phyloP scores from a whole-genome alignment of 2,888 invertebrate species.

The Lamproptera curius region DNA sequence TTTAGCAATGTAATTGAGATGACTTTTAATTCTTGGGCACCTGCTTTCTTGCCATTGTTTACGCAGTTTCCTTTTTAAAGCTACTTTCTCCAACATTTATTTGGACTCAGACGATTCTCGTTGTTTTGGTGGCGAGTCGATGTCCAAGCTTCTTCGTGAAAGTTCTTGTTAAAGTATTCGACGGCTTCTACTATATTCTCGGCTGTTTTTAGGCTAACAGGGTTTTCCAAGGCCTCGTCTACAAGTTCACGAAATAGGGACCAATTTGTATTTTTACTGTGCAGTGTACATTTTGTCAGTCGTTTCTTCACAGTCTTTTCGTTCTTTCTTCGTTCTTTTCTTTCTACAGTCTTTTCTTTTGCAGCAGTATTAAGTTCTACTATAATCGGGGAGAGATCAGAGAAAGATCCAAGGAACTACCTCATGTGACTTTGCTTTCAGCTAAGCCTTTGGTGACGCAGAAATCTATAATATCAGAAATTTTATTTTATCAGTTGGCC shows the following conservation, averaged over 20 bases:
- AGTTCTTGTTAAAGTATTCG: no score
- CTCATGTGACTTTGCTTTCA: neutral
- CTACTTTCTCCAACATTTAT: no score
- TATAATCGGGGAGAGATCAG: neutral
- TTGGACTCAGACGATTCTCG: neutral
- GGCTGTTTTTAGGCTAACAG: no score
- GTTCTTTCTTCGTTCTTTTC: no score
- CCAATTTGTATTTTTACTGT: no score
- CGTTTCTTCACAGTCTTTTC: no score
- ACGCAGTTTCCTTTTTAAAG: no score
- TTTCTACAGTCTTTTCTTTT: neutral
- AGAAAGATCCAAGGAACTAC: neutral
- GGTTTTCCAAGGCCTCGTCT: neutral
- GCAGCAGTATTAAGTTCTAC: neutral
- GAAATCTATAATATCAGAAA: neutral
- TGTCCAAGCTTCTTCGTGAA: slow-evolving; percentile 12
- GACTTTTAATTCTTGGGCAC: neutral
- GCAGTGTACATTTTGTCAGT: neutral
- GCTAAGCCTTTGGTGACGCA: no score
- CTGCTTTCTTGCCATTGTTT: no score
- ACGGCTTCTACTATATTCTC: no score
- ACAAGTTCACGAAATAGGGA: no score
- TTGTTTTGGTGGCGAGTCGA: neutral
- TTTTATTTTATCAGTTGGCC: neutral
- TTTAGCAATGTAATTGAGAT: neutral